Evolutionary conservation across 2,113 vertebrate species (phyloP).

Genomic region (Crotophaga sulcirostris): DNA sequence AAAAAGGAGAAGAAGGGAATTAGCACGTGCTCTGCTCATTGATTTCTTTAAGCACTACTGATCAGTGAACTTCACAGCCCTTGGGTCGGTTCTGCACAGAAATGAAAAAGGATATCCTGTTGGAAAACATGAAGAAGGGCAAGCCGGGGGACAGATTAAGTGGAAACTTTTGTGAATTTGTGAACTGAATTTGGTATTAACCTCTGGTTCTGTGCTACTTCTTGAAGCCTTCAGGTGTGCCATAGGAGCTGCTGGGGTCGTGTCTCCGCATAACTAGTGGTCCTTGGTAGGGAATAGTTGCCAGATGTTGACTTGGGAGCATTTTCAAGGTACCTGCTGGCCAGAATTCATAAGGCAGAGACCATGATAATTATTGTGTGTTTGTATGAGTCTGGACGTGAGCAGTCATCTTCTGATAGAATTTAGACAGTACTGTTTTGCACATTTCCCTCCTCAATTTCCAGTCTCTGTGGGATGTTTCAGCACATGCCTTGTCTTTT

Average conservation of each 20-base stretch:
- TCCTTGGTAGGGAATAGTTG: not conserved
- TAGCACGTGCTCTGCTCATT: not conserved
- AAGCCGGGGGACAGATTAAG: not conserved
- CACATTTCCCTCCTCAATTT: not conserved
- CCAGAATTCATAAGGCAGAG: not conserved
- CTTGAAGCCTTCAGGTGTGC: not conserved
- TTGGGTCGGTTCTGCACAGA: not conserved
- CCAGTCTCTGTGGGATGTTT: not conserved
- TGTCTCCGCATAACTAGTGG: rapidly evolving
- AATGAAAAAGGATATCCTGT: not conserved
- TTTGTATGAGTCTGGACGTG: not conserved
- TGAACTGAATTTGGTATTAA: not conserved
- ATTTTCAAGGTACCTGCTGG: not conserved
- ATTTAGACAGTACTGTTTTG: not conserved
- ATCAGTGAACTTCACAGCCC: not conserved
- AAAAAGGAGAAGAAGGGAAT: not conserved
- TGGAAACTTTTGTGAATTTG: not conserved
- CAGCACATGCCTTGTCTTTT: not conserved
- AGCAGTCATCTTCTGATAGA: not conserved
- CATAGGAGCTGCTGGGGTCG: not conserved
- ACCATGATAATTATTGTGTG: not conserved
- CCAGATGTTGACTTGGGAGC: not conserved
- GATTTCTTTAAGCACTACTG: not conserved
- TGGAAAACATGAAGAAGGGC: not conserved
- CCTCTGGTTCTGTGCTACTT: rapidly evolving